Evolutionary conservation across 1,140 invertebrate species (phyloP), one percentile per base, ranked within the genome.

Genomic region (Microplitis mediator): DNA sequence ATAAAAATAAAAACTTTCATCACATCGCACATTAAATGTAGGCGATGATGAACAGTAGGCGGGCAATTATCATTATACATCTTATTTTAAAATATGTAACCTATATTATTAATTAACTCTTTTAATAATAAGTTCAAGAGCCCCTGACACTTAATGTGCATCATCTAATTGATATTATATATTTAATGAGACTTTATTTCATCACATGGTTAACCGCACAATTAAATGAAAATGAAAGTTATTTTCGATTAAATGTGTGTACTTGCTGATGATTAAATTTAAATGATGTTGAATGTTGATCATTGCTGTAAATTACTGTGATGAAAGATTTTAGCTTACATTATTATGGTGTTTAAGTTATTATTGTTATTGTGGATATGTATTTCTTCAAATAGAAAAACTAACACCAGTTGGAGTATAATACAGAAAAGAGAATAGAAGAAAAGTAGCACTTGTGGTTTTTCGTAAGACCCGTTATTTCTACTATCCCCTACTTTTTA

Each of bases 381-480:
- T 63, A 71, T 71, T 50, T 61, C 13, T 71, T 52, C 23, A 39
- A 14, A 63, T 9, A 36, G 16, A 3, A 60, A 32, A 31, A 60
- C 23, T 31, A 13, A 60, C 9, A 60, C 11, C 11, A 32, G 9
- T 60, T 31, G 5, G 8, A 6, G 31, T 13, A 16, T 8, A 11
- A 5, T 31, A 13, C 23, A 60, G 8, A 23, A 60, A 2, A 23
- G 31, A 60, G 31, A 34, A 31, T 13, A 6, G 23, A 50, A 71
- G 58, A 65, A 69, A 72, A 63, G 64, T 72, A 75, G 74, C 74
- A 72, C 74, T 75, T 75, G 71, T 72, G 71, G 74, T 73, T 75
- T 75, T 75, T 73, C 63, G 62, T 73, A 75, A 73, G 71, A 75
- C 62, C 74, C 74, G 74, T 75, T 75, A 75, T 73, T 60, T 68